Conservation (phyloP, 2,113 vertebrate genomes). For the Gambusia affinis region DNA sequence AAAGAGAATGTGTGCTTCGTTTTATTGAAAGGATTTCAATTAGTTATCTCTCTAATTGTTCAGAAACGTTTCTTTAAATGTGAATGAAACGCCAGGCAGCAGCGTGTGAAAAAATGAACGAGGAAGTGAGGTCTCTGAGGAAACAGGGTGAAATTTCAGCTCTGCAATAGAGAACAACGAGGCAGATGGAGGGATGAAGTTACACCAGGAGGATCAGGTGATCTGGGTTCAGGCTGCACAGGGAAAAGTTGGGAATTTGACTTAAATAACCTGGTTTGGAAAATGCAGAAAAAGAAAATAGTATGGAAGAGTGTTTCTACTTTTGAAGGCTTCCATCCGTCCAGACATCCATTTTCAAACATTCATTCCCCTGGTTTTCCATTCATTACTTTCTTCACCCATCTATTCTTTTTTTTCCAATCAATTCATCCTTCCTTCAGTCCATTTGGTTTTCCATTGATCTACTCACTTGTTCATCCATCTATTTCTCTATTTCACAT, state of each 20-base stretch:
- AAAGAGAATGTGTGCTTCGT: background rate
- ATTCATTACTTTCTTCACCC: too few species aligned
- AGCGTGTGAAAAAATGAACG: slow-evolving; percentile 4
- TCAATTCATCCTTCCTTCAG: too few species aligned
- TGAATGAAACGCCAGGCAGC: slow-evolving; percentile 14
- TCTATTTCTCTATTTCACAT: too few species aligned
- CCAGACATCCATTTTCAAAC: too few species aligned
- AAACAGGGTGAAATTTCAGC: slow-evolving; percentile 60
- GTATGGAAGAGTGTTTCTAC: background rate
- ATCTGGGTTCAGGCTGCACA: slow-evolving; percentile 27
- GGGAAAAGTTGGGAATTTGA: background rate
- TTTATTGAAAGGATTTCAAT: slow-evolving; percentile 3
- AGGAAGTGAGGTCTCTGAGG: slow-evolving; percentile 29
- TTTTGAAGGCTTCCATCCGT: too few species aligned
- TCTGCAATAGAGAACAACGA: slow-evolving; percentile 39
- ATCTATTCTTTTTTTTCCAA: too few species aligned
- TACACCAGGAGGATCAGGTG: slow-evolving; percentile 48
- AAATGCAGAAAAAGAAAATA: too few species aligned
- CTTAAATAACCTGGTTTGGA: too few species aligned
- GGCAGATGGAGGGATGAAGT: slow-evolving; percentile 44
- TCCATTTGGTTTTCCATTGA: too few species aligned
- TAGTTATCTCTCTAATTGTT: slow-evolving; percentile 7
- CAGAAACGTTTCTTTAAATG: slow-evolving; percentile 21
- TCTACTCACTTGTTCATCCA: too few species aligned
- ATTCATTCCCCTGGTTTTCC: too few species aligned